Percentiles rank a stretch among this genome's conserved stretches.
Evolutionary conservation across 2,113 vertebrate genomes (phyloP).

Genomic region (Caloenas nicobarica): DNA sequence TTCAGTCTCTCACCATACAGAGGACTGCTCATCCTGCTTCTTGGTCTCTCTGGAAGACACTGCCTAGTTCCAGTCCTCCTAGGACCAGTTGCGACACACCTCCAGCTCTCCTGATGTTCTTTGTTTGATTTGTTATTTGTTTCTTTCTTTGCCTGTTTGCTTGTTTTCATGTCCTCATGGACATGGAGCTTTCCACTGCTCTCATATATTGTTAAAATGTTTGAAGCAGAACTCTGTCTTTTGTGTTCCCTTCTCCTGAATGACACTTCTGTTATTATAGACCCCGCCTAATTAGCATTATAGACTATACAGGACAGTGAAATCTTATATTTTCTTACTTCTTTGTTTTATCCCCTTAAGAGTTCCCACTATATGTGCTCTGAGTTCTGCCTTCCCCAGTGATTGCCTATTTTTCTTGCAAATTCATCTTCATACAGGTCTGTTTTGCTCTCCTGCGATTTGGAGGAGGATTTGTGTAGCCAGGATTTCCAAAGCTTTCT

Average conservation of each 20-base stretch:
- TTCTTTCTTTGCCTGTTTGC: fast-evolving
- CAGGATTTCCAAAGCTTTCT: background rate
- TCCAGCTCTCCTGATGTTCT: background rate
- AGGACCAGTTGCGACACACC: background rate
- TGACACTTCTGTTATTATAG: background rate
- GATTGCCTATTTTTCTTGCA: background rate
- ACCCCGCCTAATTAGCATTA: background rate
- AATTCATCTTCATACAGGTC: background rate
- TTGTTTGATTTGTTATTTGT: background rate
- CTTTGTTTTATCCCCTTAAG: background rate
- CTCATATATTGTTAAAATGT: background rate
- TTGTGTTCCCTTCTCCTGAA: background rate
- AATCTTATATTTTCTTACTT: background rate
- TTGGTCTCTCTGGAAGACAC: background rate
- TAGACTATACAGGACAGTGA: background rate
- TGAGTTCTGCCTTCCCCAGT: background rate
- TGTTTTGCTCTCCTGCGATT: background rate
- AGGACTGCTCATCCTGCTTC: background rate
- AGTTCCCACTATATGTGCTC: background rate
- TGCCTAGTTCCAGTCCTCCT: background rate
- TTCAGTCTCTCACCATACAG: background rate
- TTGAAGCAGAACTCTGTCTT: background rate
- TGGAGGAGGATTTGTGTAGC: background rate
- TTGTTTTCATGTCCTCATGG: background rate
- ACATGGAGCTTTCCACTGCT: background rate